A percentile compares a stretch with the other conserved stretches of the same genome.
Evolutionary conservation across 2,797 vertebrate genomes (phyloP).

Genomic region (Gymnothorax javanicus): DNA sequence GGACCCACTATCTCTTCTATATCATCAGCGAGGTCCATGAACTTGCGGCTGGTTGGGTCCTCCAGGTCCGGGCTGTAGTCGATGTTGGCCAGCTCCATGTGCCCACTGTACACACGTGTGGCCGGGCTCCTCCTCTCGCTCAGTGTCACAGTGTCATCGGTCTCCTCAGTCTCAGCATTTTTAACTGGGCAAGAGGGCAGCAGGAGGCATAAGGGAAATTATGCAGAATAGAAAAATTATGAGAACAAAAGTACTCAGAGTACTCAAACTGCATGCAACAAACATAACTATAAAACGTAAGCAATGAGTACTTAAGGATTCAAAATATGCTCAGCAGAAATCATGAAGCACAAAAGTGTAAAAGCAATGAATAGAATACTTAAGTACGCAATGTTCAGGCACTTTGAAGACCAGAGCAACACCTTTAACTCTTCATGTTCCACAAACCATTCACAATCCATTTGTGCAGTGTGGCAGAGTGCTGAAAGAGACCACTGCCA

Average conservation of each 20-base stretch:
- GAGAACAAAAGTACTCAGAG: neutral
- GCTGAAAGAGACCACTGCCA: no score
- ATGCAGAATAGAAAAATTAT: neutral
- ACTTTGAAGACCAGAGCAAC: no score
- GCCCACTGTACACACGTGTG: slow-evolving; percentile 68
- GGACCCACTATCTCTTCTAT: slow-evolving; percentile 68
- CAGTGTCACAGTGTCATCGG: accelerated
- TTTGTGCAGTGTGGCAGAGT: no score
- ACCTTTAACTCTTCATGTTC: no score
- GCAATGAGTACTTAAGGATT: neutral
- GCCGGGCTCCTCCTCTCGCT: neutral
- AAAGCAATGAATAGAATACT: no score
- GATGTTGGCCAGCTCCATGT: slow-evolving; percentile 54
- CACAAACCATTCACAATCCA: no score
- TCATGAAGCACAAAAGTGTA: neutral
- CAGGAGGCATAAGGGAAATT: slow-evolving; percentile 38
- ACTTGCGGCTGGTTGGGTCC: slow-evolving; percentile 58
- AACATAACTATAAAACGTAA: neutral
- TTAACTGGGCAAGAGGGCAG: slow-evolving; percentile 57
- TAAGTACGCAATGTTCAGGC: no score
- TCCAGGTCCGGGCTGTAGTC: slow-evolving; percentile 60
- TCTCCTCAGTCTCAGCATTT: neutral
- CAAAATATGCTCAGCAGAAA: neutral
- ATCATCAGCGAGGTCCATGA: slow-evolving; percentile 46
- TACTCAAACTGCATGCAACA: neutral